A percentile compares a stretch with the other conserved stretches of the same genome.
Evolutionary conservation across 2,888 invertebrate genomes (phyloP).

Genomic region (Drosophila robusta): DNA sequence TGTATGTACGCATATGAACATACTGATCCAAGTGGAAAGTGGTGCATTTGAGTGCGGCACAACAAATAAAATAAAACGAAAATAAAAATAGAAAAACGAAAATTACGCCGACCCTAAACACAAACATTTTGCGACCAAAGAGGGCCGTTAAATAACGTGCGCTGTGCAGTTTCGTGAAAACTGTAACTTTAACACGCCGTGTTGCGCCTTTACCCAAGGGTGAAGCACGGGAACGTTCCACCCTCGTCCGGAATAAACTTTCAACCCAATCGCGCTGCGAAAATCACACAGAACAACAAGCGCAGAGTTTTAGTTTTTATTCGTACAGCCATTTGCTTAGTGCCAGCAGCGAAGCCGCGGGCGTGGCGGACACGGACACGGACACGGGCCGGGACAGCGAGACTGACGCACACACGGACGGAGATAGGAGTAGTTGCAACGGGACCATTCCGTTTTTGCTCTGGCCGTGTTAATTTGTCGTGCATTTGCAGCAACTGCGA

Average conservation of each 20-base stretch:
- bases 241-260: constrained; percentile 48
- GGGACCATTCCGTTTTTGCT: constrained; percentile 38
- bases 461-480: constrained; percentile 70
- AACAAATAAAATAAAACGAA: too few species aligned
- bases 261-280: constrained; percentile 47
- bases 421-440: constrained; percentile 38
- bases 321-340: constrained; percentile 48
- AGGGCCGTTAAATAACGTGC: constrained; percentile 4
- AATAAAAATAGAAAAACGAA: too few species aligned
- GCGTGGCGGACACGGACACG: constrained; percentile 42
- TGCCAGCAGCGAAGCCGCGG: constrained; percentile 52
- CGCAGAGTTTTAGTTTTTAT: constrained; percentile 71
- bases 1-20: too few species aligned
- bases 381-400: constrained; percentile 1
- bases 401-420: not conserved
- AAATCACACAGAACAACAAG: constrained; percentile 55
- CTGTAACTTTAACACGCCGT: constrained; percentile 54
- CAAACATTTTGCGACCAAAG: constrained; percentile 6
- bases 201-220: constrained; percentile 54
- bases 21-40: not conserved
- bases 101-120: not conserved
- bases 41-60: too few species aligned
- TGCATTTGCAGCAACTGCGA: constrained; percentile 55
- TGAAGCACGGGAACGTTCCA: constrained; percentile 18
- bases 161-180: constrained; percentile 21